A percentile compares a stretch with the other conserved stretches of the same genome.
Evolutionary conservation across 2,797 vertebrate species (phyloP).

Genomic region (Tachyglossus aculeatus): DNA sequence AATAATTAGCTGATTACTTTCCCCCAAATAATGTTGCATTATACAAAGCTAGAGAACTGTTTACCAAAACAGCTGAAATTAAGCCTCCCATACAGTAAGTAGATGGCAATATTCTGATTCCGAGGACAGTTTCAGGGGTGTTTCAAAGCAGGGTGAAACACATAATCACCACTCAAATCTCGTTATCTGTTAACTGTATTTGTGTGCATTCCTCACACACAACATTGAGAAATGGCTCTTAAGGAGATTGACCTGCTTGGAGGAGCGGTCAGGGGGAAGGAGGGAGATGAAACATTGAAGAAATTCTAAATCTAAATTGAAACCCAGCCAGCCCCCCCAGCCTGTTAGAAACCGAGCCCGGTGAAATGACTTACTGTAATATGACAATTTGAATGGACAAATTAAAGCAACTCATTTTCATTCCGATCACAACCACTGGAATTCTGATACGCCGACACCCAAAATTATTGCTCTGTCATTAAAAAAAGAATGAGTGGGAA

Average conservation of each 20-base stretch:
- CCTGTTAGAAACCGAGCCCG: constrained; percentile 44
- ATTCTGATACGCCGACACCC: constrained; percentile 76
- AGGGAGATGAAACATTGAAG: neutral
- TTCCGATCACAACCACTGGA: constrained; percentile 69
- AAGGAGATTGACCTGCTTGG: constrained; percentile 54
- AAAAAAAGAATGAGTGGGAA: constrained; percentile 66
- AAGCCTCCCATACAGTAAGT: neutral
- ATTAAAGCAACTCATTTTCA: constrained; percentile 69
- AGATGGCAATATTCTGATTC: neutral
- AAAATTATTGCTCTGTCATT: constrained; percentile 79
- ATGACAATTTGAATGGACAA: constrained; percentile 56
- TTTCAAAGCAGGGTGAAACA: constrained; percentile 55
- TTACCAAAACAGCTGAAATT: constrained; percentile 37
- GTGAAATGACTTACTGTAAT: constrained; percentile 57
- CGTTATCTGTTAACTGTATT: constrained; percentile 56
- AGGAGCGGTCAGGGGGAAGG: neutral
- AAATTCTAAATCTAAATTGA: constrained; percentile 45
- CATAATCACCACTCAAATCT: constrained; percentile 25
- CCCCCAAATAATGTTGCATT: constrained; percentile 16
- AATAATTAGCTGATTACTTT: constrained; percentile 46
- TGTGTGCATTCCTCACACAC: constrained; percentile 43
- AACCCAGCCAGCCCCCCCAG: constrained; percentile 42
- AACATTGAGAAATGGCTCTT: constrained; percentile 52
- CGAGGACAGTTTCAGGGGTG: constrained; percentile 26
- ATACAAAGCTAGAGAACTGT: constrained; percentile 37